A percentile compares a stretch with the other conserved stretches of the same genome.
Evolutionary conservation across 2,888 invertebrate genomes (phyloP).

Genomic region (Hirtodrosophila histrioides): DNA sequence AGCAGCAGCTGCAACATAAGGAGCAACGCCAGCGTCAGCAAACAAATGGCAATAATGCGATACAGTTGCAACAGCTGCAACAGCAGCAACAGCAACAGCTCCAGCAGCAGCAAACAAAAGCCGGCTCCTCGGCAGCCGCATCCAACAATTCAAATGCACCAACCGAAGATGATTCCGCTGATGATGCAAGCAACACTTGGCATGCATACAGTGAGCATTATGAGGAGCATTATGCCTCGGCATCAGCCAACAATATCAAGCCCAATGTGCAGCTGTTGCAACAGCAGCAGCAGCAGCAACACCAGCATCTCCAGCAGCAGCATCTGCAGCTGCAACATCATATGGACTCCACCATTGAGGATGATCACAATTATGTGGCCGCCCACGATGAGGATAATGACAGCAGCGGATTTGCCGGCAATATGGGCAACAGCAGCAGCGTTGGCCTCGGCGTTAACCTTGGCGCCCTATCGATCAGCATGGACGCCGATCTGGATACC

Average conservation of each 20-base stretch:
- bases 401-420: constrained; percentile 68
- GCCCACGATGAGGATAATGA: constrained; percentile 81
- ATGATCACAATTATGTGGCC: constrained; percentile 81
- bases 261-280: constrained; percentile 36
- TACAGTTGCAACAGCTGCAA: constrained; percentile 54
- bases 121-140: constrained; percentile 41
- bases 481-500: constrained; percentile 78
- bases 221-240: constrained; percentile 65
- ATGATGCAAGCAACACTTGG: constrained; percentile 78
- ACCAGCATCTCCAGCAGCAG: constrained; percentile 35
- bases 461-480: constrained; percentile 54
- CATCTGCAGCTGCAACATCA: constrained; percentile 45
- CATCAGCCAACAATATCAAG: constrained; percentile 31
- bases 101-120: constrained; percentile 47
- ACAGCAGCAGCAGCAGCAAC: constrained; percentile 32
- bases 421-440: constrained; percentile 8
- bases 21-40: constrained; percentile 48
- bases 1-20: constrained; percentile 44
- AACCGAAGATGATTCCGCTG: constrained; percentile 79
- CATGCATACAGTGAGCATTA: constrained; percentile 78
- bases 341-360: constrained; percentile 77
- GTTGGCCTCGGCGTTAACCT: background rate
- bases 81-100: constrained; percentile 47
- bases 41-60: constrained; percentile 60
- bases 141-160: constrained; percentile 72